Conservation (phyloP, 2,113 vertebrate species). For the Elanus axillaris region DNA sequence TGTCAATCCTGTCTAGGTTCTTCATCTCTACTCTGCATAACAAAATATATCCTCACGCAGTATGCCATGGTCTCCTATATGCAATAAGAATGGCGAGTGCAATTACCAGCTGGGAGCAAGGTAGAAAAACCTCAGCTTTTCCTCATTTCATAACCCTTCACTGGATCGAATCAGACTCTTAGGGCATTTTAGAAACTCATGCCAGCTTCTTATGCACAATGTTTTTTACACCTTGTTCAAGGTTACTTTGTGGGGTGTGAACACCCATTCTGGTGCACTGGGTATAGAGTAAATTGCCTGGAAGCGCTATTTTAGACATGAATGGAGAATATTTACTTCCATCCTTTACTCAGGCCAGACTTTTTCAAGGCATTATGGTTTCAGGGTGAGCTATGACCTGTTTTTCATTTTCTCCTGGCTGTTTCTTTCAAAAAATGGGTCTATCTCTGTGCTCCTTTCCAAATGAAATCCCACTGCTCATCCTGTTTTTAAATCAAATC, state of each 20-base stretch:
- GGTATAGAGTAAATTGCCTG: neutral
- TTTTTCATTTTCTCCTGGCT: slow-evolving; percentile 18
- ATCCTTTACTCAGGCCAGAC: neutral
- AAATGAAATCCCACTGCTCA: slow-evolving; percentile 10
- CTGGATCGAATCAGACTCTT: neutral
- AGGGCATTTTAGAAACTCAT: neutral
- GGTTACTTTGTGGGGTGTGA: slow-evolving; percentile 3
- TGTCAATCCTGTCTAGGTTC: neutral
- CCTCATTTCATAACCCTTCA: neutral
- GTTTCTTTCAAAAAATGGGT: slow-evolving; percentile 4
- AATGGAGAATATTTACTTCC: slow-evolving; percentile 33
- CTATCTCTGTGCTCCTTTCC: neutral
- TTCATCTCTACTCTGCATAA: neutral
- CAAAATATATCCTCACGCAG: neutral
- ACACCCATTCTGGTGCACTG: neutral
- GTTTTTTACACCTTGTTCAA: slow-evolving; percentile 11
- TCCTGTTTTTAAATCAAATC: neutral
- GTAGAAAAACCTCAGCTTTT: slow-evolving; percentile 14
- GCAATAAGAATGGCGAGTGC: neutral
- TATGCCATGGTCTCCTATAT: neutral
- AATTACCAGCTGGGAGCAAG: neutral
- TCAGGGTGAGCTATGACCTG: neutral
- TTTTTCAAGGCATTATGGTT: neutral
- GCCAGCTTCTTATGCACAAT: neutral
- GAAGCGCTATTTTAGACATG: neutral